Evolutionary conservation across 1,140 invertebrate genomes (phyloP).

Genomic region (Lepidurus apus): DNA sequence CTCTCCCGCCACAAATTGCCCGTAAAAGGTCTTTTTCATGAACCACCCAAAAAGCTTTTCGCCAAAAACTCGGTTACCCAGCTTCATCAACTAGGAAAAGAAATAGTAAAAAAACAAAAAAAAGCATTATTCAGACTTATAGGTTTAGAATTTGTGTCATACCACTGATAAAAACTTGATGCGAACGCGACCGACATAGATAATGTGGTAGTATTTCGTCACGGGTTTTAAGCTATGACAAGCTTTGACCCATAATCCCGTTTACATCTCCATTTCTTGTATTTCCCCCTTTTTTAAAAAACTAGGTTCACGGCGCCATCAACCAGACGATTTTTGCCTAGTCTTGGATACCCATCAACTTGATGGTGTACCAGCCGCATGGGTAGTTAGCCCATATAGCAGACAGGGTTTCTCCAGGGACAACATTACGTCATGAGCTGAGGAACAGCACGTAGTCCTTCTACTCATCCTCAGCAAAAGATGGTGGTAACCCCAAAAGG

Average conservation of each 20-base stretch:
- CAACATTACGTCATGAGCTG: no score
- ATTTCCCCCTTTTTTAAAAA: not conserved
- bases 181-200: not conserved
- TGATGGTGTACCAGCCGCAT: no score
- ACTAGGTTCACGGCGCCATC: no score
- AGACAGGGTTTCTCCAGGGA: no score
- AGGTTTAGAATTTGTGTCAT: not conserved
- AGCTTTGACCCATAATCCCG: not conserved
- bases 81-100: constrained; percentile 73
- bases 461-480: no score
- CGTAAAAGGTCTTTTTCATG: constrained; percentile 95
- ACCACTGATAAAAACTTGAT: not conserved
- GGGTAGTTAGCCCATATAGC: no score
- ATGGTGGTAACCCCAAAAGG: no score
- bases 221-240: not conserved
- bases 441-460: no score
- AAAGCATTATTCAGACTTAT: not conserved
- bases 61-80: constrained; percentile 72
- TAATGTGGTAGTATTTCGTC: not conserved
- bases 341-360: no score
- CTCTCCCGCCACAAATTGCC: constrained; percentile 96
- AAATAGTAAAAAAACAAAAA: not conserved
- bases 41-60: constrained; percentile 74
- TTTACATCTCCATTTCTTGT: not conserved
- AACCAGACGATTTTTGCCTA: no score